Conservation (phyloP, 2,113 vertebrate species). For the Neogobius melanostomus region DNA sequence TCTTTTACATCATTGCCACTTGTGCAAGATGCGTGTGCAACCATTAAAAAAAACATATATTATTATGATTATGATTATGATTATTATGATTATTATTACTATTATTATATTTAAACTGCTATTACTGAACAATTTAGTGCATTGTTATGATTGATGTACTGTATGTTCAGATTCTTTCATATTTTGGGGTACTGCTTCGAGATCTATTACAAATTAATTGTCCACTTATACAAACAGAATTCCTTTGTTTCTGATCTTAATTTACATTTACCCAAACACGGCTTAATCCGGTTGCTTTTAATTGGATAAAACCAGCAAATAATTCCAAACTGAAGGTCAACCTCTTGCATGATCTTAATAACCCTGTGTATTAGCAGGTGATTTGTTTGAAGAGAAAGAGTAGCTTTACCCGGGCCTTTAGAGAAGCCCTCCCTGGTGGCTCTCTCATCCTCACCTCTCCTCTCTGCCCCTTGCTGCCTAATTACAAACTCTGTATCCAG, state of each 20-base stretch:
- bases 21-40: too few relatives aligned
- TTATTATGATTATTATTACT: too few relatives aligned
- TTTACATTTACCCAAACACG: not conserved
- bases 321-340: not conserved
- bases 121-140: too few relatives aligned
- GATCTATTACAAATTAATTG: not conserved
- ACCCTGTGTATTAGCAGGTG: constrained; percentile 5
- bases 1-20: too few relatives aligned
- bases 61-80: too few relatives aligned
- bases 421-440: constrained; percentile 25
- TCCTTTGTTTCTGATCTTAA: not conserved
- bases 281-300: constrained; percentile 13
- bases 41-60: too few relatives aligned
- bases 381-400: constrained; percentile 31
- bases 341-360: not conserved
- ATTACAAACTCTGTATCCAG: constrained; percentile 58
- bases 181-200: too few relatives aligned
- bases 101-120: too few relatives aligned
- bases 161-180: too few relatives aligned
- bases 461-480: constrained; percentile 20
- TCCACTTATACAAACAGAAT: not conserved
- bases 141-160: too few relatives aligned
- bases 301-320: not conserved
- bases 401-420: constrained; percentile 13
- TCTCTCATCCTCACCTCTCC: constrained; percentile 1